Evolutionary conservation across 2,113 vertebrate genomes (phyloP).

Genomic region (Raja brachyura): DNA sequence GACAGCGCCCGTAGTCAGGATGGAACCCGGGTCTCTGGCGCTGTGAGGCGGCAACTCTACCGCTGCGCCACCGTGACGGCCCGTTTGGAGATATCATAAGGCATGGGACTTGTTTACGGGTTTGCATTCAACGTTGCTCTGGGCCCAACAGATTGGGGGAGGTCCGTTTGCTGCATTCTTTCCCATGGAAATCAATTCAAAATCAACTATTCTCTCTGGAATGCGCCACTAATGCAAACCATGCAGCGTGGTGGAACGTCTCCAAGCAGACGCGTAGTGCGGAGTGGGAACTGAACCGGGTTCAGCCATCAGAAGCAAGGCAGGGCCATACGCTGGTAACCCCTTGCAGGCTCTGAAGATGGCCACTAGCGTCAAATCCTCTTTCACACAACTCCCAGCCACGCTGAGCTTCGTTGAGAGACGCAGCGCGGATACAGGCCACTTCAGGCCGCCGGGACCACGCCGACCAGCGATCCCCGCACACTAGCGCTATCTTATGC

Average conservation of each 20-base stretch:
- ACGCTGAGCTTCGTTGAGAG: no score
- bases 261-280: not conserved
- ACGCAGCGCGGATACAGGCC: no score
- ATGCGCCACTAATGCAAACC: conserved; percentile 2
- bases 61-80: no score
- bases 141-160: not conserved
- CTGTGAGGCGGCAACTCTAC: no score
- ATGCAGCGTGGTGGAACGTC: not conserved
- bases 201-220: not conserved
- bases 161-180: not conserved
- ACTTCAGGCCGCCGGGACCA: no score
- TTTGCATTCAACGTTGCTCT: not conserved
- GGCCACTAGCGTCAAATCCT: no score
- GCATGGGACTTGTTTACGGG: not conserved
- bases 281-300: not conserved
- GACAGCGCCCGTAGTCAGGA: no score
- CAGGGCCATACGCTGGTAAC: not conserved
- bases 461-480: no score
- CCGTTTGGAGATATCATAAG: not conserved
- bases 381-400: no score
- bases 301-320: no score
- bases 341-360: not conserved
- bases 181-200: conserved; percentile 25
- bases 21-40: no score
- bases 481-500: no score